Percentiles rank a stretch among this genome's conserved stretches.
phyloP scores from a whole-genome alignment of 2,113 vertebrate genomes.

The Stictonetta naevosa region DNA sequence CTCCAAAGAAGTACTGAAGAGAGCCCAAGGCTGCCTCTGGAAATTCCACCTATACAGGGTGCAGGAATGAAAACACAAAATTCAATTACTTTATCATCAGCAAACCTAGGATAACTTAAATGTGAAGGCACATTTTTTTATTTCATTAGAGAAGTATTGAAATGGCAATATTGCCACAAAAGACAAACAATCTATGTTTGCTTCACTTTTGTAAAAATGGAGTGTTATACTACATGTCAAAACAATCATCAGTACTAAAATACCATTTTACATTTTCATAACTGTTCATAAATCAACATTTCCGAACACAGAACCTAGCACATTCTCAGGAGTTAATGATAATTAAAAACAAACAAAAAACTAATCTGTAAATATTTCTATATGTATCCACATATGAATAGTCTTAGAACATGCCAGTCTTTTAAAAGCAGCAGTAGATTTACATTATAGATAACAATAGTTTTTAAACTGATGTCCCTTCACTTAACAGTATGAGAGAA shows the following conservation, averaged over 20 bases:
- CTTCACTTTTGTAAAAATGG: background rate
- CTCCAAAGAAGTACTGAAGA: background rate
- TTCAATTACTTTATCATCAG: background rate
- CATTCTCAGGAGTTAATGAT: background rate
- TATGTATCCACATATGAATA: background rate
- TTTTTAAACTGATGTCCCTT: background rate
- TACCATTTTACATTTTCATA: background rate
- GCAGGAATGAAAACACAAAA: background rate
- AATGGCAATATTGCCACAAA: background rate
- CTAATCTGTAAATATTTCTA: background rate
- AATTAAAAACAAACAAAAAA: background rate
- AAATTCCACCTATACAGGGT: background rate
- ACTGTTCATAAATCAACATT: background rate
- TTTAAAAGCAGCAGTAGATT: background rate
- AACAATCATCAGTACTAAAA: background rate
- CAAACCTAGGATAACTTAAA: background rate
- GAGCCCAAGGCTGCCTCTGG: fast-evolving
- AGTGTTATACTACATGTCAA: background rate
- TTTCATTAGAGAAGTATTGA: background rate
- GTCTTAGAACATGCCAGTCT: background rate
- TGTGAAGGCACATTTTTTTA: background rate
- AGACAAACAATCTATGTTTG: background rate
- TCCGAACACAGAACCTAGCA: background rate
- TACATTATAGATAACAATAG: background rate
- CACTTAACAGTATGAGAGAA: background rate